Evolutionary conservation across 2,888 invertebrate species (phyloP).

Genomic region (Sphaerophoria taeniata): DNA sequence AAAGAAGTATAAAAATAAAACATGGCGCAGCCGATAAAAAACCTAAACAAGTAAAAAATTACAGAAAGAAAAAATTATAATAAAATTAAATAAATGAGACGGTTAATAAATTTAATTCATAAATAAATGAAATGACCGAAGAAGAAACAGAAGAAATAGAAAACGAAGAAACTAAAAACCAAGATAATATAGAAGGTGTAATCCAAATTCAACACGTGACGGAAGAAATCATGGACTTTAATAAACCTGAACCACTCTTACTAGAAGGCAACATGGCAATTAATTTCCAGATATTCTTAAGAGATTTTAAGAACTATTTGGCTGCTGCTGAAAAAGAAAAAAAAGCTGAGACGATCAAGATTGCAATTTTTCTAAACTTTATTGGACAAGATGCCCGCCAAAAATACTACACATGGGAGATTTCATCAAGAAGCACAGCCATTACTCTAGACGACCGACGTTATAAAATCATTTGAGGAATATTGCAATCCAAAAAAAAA

Average conservation of each 20-base stretch:
- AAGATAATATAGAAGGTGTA: no score
- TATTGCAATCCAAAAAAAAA: constrained; percentile 44
- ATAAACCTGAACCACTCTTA: constrained; percentile 1
- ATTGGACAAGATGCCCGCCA: constrained; percentile 13
- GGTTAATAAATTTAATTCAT: no score
- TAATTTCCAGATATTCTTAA: not conserved
- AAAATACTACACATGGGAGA: constrained; percentile 29
- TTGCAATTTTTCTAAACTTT: constrained; percentile 11
- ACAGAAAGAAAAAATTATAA: no score
- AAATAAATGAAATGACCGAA: no score
- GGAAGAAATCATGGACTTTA: constrained; percentile 13
- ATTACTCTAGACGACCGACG: not conserved
- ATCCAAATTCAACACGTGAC: not conserved
- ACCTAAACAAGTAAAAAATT: no score
- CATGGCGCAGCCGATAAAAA: no score
- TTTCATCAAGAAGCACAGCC: constrained; percentile 8
- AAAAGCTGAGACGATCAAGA: constrained; percentile 2
- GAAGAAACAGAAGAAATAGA: no score
- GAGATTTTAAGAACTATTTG: constrained; percentile 9
- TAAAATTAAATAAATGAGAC: no score
- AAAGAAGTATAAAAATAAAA: no score
- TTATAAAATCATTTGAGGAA: not conserved
- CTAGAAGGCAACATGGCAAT: constrained; percentile 8
- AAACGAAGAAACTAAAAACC: no score
- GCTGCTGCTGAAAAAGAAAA: constrained; percentile 12